Evolutionary conservation across 2,888 invertebrate species (phyloP), one percentile per base, ranked within the genome.

Genomic region (Trimorus sp.): DNA sequence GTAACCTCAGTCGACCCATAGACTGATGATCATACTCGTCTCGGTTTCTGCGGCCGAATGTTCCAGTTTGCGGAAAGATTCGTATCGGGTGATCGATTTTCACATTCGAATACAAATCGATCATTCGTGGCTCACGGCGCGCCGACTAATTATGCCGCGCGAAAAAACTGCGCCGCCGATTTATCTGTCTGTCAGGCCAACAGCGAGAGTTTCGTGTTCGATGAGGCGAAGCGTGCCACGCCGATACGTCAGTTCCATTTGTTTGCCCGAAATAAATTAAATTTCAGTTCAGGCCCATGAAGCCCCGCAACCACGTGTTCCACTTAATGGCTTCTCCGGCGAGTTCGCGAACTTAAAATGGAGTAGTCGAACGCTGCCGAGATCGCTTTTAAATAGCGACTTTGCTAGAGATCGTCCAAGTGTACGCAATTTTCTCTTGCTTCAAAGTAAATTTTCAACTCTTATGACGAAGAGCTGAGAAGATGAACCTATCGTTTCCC

Each of bases 121-220:
- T 74, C 74, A 65, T 40, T 74, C 59, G 53, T 75, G 75, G 53
- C 42, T 75, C 51, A 56, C 62, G 66, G 74, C 36, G 65, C 42
- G 38, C 38, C 53, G 60, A 68, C 69, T 77, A 77, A 77, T 77
- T 77, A 69, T 70, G 63, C 48, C 37, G 37, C 63, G 62, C 51
- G 69, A 62, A 62, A 68, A 75, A 76, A 76, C 54, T 60, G 51
- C 56, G 53, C n/a, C n/a, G 7, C 11, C 75, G 69, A 76, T 76
- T 76, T 76, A 63, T 68, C 76, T 62, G 68, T 38, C 75, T 75
- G 75, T 66, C 75, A 48, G 68, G 45, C 14, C n/a, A 69, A 51
- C 56, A 66, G 70, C 65, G 54, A 74, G 69, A 74, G 74, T 79
- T 69, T 73, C 74, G 56, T 74, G 74, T 68, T 74, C 69, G 79